A percentile compares a stretch with the other conserved stretches of the same genome.
These are phyloP conservation scores for Cygnus buccinator DNA, from an alignment of 2,113 vertebrate genomes.

Conservation along the genomic window DNA sequence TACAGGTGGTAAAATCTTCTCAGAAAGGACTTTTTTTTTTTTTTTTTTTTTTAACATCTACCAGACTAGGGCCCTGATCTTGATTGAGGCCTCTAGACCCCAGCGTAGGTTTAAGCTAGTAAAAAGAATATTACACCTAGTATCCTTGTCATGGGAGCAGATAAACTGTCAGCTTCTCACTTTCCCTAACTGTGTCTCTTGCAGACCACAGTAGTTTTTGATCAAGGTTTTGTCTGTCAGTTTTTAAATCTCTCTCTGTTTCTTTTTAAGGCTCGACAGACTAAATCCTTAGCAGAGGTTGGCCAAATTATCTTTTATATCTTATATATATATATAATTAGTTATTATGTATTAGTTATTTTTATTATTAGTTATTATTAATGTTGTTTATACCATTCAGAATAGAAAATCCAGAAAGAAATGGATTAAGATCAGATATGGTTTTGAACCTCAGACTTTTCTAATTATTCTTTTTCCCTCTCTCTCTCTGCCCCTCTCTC, in stretches of 20 bases:
- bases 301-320: background rate
- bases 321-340: background rate
- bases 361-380: background rate
- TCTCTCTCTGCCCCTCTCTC: background rate
- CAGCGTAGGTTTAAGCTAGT: background rate
- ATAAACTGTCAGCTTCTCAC: background rate
- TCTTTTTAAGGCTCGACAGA: background rate
- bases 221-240: fast-evolving
- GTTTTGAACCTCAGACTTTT: background rate
- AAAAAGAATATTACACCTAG: background rate
- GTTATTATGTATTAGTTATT: background rate
- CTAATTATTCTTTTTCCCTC: background rate
- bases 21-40: background rate
- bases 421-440: background rate
- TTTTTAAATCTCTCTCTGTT: background rate
- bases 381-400: background rate
- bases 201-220: background rate
- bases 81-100: background rate
- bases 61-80: background rate
- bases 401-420: background rate
- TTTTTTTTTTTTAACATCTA: background rate
- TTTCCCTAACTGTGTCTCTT: background rate
- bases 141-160: background rate
- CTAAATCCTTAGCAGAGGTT: background rate
- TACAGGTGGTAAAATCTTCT: background rate